Conservation (phyloP, 30 jellyfish, hydroid and myxozoan genomes). For the Rhopilema esculentum region DNA sequence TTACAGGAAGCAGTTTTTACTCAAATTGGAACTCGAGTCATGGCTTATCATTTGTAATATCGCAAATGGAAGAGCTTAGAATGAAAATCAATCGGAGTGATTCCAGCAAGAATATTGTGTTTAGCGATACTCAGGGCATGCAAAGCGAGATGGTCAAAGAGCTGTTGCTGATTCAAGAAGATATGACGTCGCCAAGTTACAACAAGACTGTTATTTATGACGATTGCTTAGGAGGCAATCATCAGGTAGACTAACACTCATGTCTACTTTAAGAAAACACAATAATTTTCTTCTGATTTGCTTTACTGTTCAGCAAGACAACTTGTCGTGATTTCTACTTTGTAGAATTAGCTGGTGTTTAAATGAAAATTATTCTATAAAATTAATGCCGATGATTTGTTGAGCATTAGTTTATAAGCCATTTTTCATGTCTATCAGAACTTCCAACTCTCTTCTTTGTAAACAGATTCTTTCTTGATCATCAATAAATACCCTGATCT, state of each 20-base stretch:
- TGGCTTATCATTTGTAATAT: not conserved
- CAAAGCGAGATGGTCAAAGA: constrained; percentile 17
- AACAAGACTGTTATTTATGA: not conserved
- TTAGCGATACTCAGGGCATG: constrained; percentile 8
- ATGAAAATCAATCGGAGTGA: not conserved
- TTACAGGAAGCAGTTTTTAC: not conserved
- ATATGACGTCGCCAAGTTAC: not conserved
- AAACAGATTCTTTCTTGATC: too few species aligned
- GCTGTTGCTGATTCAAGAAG: not conserved
- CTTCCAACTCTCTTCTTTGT: too few species aligned
- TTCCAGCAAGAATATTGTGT: not conserved
- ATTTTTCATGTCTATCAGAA: too few species aligned
- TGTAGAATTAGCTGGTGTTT: too few species aligned
- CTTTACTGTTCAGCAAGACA: too few species aligned
- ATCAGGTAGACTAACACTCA: constrained; percentile 2
- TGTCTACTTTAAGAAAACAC: too few species aligned
- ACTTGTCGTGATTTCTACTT: too few species aligned
- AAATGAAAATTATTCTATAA: too few species aligned
- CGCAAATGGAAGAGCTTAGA: not conserved
- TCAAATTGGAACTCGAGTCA: not conserved
- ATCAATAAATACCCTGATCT: too few species aligned
- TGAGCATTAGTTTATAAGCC: too few species aligned
- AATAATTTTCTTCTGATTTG: too few species aligned
- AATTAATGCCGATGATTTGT: not conserved
- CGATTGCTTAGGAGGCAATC: constrained; percentile 5